phyloP scores from a whole-genome alignment of 2,888 invertebrate genomes.

The Orthonychiurus folsomi region DNA sequence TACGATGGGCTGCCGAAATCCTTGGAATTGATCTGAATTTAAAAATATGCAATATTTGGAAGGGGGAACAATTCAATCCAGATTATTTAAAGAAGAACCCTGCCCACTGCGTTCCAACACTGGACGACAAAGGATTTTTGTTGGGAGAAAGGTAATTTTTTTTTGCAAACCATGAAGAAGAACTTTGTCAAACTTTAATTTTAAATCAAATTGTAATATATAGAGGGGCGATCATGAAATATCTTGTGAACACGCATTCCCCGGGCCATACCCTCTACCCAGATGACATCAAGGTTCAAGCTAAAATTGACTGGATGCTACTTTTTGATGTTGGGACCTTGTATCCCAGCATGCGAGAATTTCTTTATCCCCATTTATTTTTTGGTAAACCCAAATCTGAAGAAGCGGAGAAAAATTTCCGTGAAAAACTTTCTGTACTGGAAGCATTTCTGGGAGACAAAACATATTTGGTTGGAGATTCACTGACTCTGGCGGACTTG shows the following conservation, averaged over 20 bases:
- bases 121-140: not conserved
- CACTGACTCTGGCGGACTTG: not conserved
- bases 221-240: conserved; percentile 6
- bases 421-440: not conserved
- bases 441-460: not conserved
- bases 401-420: not conserved
- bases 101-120: not conserved
- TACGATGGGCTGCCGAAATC: not conserved
- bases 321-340: not conserved
- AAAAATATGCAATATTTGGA: not conserved
- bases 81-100: not conserved
- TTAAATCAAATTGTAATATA: not conserved
- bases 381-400: not conserved
- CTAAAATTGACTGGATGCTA: not conserved
- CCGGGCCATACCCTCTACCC: conserved; percentile 4
- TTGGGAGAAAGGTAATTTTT: not conserved
- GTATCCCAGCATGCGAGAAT: not conserved
- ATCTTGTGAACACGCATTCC: not conserved
- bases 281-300: not conserved
- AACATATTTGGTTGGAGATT: not conserved
- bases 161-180: not conserved
- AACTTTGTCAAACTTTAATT: not conserved
- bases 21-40: not conserved
- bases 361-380: not conserved
- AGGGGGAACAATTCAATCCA: not conserved